phyloP scores from a whole-genome alignment of 2,113 vertebrate genomes.

The Trogon surrucura region DNA sequence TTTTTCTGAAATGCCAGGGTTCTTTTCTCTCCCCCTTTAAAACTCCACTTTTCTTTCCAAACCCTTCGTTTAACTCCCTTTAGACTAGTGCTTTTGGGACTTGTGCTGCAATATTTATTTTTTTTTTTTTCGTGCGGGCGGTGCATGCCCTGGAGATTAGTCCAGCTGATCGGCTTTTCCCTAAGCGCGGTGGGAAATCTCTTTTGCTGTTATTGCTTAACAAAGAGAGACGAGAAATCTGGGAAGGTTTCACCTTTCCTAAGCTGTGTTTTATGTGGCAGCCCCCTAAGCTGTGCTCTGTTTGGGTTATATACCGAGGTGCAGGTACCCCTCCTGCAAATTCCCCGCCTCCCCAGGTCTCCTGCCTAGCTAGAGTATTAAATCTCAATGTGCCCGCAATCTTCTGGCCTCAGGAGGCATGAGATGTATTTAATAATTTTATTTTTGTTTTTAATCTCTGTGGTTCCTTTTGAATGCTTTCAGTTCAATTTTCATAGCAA shows the following conservation, averaged over 20 bases:
- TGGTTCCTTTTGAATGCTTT: background rate
- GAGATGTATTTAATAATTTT: background rate
- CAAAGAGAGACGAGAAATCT: background rate
- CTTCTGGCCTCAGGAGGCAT: background rate
- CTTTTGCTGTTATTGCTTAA: background rate
- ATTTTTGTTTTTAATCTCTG: too few species aligned
- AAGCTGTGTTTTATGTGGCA: background rate
- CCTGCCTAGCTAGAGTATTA: background rate
- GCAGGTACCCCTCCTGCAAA: background rate
- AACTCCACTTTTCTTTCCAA: background rate
- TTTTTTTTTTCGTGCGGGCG: background rate
- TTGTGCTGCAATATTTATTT: background rate
- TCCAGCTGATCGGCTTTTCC: background rate
- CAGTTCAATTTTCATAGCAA: too few species aligned
- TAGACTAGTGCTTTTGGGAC: background rate
- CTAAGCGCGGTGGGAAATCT: background rate
- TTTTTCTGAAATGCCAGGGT: conserved; percentile 15
- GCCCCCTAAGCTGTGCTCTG: background rate
- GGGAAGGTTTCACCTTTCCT: background rate
- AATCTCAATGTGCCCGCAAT: background rate
- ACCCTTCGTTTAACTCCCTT: background rate
- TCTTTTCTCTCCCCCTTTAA: background rate
- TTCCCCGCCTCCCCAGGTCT: background rate
- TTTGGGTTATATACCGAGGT: background rate
- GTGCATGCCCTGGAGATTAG: background rate